Percentiles rank a stretch among this genome's conserved stretches.
Evolutionary conservation across 2,888 invertebrate genomes (phyloP).

Genomic region (Acanthosepion pharaonis): DNA sequence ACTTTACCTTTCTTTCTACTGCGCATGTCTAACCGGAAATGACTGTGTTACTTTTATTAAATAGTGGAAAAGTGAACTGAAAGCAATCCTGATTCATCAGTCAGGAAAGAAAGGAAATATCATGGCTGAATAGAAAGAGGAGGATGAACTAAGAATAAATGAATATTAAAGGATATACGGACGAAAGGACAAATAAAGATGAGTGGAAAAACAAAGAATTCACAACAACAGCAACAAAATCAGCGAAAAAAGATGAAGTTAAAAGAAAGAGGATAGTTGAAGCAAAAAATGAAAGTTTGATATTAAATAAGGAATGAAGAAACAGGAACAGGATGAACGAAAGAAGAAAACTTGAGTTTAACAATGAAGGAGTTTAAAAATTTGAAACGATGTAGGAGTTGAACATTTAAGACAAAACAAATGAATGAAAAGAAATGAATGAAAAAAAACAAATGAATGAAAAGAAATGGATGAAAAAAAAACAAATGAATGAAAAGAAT

Average conservation of each 20-base stretch:
- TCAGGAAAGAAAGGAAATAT: neutral
- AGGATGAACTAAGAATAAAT: neutral
- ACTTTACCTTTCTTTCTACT: neutral
- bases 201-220: neutral
- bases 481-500: no score
- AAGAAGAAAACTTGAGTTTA: no score
- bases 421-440: no score
- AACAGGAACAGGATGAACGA: no score
- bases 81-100: neutral
- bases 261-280: neutral
- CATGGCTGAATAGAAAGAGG: neutral
- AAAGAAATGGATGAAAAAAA: no score
- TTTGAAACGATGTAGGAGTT: no score
- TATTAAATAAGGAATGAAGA: no score
- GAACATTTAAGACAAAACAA: no score
- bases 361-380: no score
- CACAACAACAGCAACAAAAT: neutral
- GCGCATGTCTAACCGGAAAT: slow-evolving; percentile 33
- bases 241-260: neutral
- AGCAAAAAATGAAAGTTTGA: no score
- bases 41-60: slow-evolving; percentile 23
- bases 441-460: no score
- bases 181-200: neutral
- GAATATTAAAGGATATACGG: neutral
- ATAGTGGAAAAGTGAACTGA: neutral